Conservation (phyloP, 2,113 vertebrate genomes). For the Canis aureus region DNA sequence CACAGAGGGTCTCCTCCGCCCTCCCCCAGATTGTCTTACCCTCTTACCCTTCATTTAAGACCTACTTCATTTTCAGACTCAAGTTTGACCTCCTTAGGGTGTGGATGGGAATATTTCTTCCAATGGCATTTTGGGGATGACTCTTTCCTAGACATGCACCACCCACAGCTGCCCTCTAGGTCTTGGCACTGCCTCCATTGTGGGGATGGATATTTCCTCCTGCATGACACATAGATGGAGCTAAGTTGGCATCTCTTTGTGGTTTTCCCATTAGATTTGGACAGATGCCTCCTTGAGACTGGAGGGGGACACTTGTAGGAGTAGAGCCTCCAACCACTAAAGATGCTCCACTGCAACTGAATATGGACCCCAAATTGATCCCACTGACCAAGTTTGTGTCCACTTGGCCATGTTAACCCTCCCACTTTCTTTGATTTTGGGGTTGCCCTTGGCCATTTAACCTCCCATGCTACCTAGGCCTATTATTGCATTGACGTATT, state of each 20-base stretch:
- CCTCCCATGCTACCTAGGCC: background rate
- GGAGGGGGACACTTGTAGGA: background rate
- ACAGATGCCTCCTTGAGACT: background rate
- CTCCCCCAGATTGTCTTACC: background rate
- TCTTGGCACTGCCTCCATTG: rapidly evolving
- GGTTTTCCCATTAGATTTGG: background rate
- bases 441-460: background rate
- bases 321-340: rapidly evolving
- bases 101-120: background rate
- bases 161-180: background rate
- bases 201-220: background rate
- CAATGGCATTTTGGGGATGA: background rate
- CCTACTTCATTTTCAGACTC: background rate
- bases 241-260: background rate
- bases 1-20: background rate
- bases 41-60: background rate
- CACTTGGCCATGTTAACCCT: background rate
- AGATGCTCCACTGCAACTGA: rapidly evolving
- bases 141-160: background rate
- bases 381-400: too few relatives aligned
- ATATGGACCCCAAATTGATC: too few relatives aligned
- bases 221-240: rapidly evolving
- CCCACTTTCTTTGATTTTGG: background rate
- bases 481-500: rapidly evolving
- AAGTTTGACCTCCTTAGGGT: background rate